Evolutionary conservation across 2,797 vertebrate species (phyloP), one percentile per base, ranked within the genome.

Genomic region (Tiaroga cobitis): DNA sequence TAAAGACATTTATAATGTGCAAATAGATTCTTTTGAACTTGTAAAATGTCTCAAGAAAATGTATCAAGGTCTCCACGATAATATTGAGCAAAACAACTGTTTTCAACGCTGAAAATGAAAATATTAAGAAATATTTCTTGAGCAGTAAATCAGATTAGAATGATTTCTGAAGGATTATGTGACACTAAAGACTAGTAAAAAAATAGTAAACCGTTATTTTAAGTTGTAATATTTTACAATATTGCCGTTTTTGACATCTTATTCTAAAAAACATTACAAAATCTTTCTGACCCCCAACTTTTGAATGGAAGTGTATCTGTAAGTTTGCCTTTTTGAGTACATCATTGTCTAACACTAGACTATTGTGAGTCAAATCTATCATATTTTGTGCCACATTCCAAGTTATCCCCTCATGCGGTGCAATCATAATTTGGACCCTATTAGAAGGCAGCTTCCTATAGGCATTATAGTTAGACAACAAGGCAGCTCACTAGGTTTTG

Each of bases 401-500:
- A 56, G 21, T 24, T 63, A 16, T 26, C 29, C 26, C 13, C n/a
- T 63, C 29, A 13, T 3, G 2, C 54, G 54, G 19, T 56, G 8
- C 21, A 9, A 54, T 61, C 59, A 15, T 29, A 26, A 63, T 29
- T 63, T 5, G 59, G 13, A 63, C 59, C 15, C n/a, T 29, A 13
- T 61, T 61, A 26, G n/a, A 61, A 63, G 59, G 5, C 59, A 63
- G 59, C n/a, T 63, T n/a, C n/a, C 59, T 29, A 63, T 29, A 8
- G 13, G 61, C 61, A 29, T 65, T 65, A 65, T 29, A 63, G 26
- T 65, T 65, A 65, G 63, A 65, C 61, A 65, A 15, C 41, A 49
- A 49, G 70, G 70, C n/a, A 46, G 70, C 41, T 15, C 49, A n/a
- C 73, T 76, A 54, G 26, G 46, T 75, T 75, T 54, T 13, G 19